phyloP scores from a whole-genome alignment of 2,113 vertebrate genomes.

The Engystomops pustulosus region DNA sequence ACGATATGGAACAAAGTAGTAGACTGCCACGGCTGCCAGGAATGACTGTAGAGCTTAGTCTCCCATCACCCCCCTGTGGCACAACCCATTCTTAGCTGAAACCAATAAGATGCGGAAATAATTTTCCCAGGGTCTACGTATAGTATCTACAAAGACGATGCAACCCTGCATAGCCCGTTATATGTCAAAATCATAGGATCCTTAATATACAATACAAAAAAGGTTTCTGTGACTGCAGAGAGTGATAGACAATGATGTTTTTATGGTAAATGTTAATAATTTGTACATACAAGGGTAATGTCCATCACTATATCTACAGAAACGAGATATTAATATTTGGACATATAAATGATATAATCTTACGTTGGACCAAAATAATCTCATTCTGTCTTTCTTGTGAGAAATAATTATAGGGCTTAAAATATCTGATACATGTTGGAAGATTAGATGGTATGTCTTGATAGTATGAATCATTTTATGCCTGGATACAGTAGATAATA shows the following conservation, averaged over 20 bases:
- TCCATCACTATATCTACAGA: background rate
- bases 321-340: background rate
- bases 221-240: background rate
- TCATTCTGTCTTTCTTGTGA: background rate
- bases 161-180: background rate
- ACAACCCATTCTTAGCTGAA: no score
- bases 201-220: background rate
- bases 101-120: no score
- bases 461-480: background rate
- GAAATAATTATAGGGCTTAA: background rate
- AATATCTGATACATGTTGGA: background rate
- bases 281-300: background rate
- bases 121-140: background rate
- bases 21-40: no score
- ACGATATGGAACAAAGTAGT: no score
- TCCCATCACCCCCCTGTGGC: no score
- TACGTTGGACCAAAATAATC: background rate
- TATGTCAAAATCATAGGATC: background rate
- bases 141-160: background rate
- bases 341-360: background rate
- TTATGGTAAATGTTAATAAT: background rate
- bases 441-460: background rate
- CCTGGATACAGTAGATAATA: background rate
- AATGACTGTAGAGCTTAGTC: no score
- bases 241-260: background rate